Base-by-base conservation (phyloP, 2,888 invertebrate genomes). In the Ornithoptera alexandrae region DNA sequence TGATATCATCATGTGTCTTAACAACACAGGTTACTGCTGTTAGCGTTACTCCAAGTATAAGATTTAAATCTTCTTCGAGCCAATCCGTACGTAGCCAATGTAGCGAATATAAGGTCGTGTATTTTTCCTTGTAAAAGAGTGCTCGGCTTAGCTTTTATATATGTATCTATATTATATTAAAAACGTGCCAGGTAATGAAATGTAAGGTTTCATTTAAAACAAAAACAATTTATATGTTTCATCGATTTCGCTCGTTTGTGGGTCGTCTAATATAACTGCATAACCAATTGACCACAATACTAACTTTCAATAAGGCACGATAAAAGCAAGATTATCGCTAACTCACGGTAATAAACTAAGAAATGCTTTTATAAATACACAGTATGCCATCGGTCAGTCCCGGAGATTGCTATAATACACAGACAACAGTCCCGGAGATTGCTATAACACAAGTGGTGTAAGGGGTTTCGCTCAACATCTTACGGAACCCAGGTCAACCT, bases 311-410 rank as follows among this genome's bases (percentile, higher is more conserved):
- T 58, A 22, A 58, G 15, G 58, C 58, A 58, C 22, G 8, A 58
- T 58, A 58, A 58, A 24, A n/a, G 58, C 22, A 58, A 58, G 58
- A 58, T 58, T 58, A 58, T 22, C 12, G 58, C 58, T 24, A 58
- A 58, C 58, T 58, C 24, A 58, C n/a, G 58, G 58, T 58, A 24
- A 58, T 58, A 53, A 53, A 53, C 53, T n/a, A n/a, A 53, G 53
- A 53, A 53, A 53, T 18, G n/a, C 53, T 53, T 53, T 46, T 15
- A 46, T 46, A 46, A 46, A 46, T 46, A 46, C 46, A 46, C 46
- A 53, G 53, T 53, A 53, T 18, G 18, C 53, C 53, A 53, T 53
- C 53, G 53, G 53, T 53, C 53, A 53, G 53, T 53, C 53, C 6
- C 53, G 18, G 53, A 53, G 5, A 53, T 18, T 53, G 53, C n/a